phyloP scores from a whole-genome alignment of 2,888 invertebrate species.

The Bruchidius siliquastri region DNA sequence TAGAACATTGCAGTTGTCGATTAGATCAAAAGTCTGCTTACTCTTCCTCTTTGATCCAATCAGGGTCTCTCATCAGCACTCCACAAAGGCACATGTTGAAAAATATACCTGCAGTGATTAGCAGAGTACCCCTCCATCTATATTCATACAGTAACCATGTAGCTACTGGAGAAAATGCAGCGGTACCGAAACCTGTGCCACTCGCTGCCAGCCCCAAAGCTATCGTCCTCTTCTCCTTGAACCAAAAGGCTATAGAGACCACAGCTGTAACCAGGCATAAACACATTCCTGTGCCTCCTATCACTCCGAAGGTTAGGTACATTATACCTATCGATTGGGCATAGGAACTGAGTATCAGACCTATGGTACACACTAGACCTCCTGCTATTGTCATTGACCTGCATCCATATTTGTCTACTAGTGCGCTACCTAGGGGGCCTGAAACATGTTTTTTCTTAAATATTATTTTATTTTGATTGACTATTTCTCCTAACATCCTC shows the following conservation, averaged over 20 bases:
- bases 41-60: conserved; percentile 71
- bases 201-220: conserved; percentile 86
- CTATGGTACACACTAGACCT: conserved; percentile 66
- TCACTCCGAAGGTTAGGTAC: conserved; percentile 80
- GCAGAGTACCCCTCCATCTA: conserved; percentile 79
- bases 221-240: conserved; percentile 79
- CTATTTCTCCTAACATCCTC: too few relatives aligned
- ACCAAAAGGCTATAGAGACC: conserved; percentile 89
- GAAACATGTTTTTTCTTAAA: conserved; percentile 49
- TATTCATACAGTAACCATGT: conserved; percentile 71
- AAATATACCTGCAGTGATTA: conserved; percentile 78
- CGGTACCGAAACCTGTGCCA: conserved; percentile 88
- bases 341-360: conserved; percentile 71
- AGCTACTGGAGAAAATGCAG: conserved; percentile 81
- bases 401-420: conserved; percentile 77
- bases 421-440: conserved; percentile 78
- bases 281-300: conserved; percentile 79
- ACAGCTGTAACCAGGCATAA: conserved; percentile 86
- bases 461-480: conserved; percentile 49
- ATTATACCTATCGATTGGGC: conserved; percentile 70
- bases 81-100: conserved; percentile 83
- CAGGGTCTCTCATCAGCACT: conserved; percentile 81
- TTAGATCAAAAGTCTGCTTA: conserved; percentile 8
- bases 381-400: conserved; percentile 51
- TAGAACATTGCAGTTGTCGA: too few relatives aligned